phyloP scores from a whole-genome alignment of 2,113 vertebrate species.

The Gymnobelideus leadbeateri region DNA sequence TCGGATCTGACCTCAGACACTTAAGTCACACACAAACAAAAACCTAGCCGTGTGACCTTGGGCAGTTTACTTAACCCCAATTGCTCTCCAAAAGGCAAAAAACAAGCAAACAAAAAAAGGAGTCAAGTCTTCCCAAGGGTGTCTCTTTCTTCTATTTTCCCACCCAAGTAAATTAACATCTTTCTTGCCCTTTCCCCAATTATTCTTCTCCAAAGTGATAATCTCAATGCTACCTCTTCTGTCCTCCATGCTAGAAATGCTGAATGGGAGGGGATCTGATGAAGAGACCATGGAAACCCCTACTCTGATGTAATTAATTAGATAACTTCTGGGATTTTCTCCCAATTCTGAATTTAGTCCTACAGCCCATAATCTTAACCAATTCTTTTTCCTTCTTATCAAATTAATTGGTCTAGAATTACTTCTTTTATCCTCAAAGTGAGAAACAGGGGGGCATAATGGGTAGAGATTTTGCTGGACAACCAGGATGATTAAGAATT shows the following conservation, averaged over 20 bases:
- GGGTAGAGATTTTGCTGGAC: not conserved
- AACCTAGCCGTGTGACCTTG: no score
- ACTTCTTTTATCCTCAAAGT: not conserved
- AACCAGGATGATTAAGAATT: not conserved
- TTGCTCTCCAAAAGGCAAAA: no score
- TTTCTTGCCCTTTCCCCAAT: not conserved
- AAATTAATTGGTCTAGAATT: not conserved
- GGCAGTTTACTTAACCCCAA: no score
- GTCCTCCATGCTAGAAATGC: not conserved
- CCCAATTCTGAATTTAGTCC: not conserved
- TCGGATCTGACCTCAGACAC: no score
- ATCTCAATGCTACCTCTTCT: not conserved
- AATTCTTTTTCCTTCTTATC: not conserved
- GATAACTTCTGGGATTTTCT: not conserved
- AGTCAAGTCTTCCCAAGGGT: not conserved
- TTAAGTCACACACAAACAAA: no score
- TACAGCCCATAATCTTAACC: not conserved
- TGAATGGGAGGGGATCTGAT: not conserved
- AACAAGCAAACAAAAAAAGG: no score
- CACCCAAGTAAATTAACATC: not conserved
- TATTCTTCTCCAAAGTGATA: not conserved
- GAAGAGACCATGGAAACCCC: not conserved
- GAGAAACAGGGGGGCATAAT: not conserved
- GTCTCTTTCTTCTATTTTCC: not conserved
- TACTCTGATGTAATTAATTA: not conserved